Base-by-base conservation (phyloP, 2,113 vertebrate species). In the Rhea americana region DNA sequence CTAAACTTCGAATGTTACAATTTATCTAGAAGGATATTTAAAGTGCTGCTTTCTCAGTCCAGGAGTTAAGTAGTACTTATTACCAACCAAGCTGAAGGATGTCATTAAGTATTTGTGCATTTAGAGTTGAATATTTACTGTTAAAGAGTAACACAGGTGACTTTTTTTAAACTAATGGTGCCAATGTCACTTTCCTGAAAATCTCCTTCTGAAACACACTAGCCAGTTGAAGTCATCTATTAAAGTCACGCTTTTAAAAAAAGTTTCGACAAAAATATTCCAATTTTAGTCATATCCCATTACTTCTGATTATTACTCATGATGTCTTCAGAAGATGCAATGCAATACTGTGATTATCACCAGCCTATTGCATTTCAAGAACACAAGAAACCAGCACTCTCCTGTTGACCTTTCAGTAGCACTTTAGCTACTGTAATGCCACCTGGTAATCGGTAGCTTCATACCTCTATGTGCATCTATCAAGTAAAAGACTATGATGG, bases 401-500 rank as follows among this genome's bases (percentile, higher is more conserved):
- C 82, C 48, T 73, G 43, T 61, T 51, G 61, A 77, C 21, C 7
- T 17, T 81, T 51, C 2, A 58, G 24, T 2, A 74, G 35, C 28
- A 72, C 18, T 25, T 63, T 6, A 59, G 28, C 25, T 74, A 70
- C 47, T 58, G n/a, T 21, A 51, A 56, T 2, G 14, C 47, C 32
- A 89, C 61, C 14, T 22, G 30, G 26, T 20, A 70, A 71, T 3
- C n/a, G 19, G 26, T 17, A 9, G 9, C 41, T 85, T 67, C n/a
- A 30, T 2, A 75, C 24, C 9, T 62, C 19, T 73, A 41, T 0
- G 0, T 19, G 3, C 28, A 65, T 18, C 43, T 56, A 61, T 26
- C n/a, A 48, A 87, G 79, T 7, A 73, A 43, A 86, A 63, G 7
- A 37, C 16, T 14, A 71, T 1, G 1, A 37, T 35, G 32, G 25